A percentile compares a stretch with the other conserved stretches of the same genome.
Evolutionary conservation across 2,113 vertebrate species (phyloP).

Genomic region (Ptilorrhoa leucosticta): DNA sequence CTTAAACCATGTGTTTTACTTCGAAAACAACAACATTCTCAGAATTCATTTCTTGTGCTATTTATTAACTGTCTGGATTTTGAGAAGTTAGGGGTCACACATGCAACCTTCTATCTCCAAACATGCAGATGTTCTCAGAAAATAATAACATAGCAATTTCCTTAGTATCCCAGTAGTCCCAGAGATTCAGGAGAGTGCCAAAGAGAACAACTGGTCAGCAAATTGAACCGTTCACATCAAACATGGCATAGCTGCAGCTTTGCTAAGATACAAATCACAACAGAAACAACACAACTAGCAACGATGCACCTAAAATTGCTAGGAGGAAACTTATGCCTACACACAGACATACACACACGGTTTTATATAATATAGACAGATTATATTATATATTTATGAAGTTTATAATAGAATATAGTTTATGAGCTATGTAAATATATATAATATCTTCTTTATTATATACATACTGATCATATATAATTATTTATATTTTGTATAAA

Average conservation of each 20-base stretch:
- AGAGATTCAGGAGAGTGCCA: background rate
- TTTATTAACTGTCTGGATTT: background rate
- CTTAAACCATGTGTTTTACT: background rate
- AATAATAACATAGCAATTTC: background rate
- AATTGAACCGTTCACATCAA: background rate
- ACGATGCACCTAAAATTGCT: background rate
- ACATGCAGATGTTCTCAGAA: conserved; percentile 2
- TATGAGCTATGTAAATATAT: background rate
- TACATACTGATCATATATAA: background rate
- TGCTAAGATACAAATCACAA: background rate
- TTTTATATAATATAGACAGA: background rate
- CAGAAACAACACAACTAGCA: background rate
- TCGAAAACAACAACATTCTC: background rate
- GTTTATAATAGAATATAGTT: background rate
- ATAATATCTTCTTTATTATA: background rate
- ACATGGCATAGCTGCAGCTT: background rate
- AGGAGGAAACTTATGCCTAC: background rate
- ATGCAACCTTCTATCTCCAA: background rate
- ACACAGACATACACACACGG: background rate
- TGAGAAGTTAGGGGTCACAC: background rate
- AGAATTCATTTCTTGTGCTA: background rate
- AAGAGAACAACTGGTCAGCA: background rate
- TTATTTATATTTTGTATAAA: background rate
- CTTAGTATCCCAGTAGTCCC: background rate
- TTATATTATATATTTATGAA: background rate